phyloP scores from a whole-genome alignment of 2,888 invertebrate genomes.

The Argynnis bischoffii region DNA sequence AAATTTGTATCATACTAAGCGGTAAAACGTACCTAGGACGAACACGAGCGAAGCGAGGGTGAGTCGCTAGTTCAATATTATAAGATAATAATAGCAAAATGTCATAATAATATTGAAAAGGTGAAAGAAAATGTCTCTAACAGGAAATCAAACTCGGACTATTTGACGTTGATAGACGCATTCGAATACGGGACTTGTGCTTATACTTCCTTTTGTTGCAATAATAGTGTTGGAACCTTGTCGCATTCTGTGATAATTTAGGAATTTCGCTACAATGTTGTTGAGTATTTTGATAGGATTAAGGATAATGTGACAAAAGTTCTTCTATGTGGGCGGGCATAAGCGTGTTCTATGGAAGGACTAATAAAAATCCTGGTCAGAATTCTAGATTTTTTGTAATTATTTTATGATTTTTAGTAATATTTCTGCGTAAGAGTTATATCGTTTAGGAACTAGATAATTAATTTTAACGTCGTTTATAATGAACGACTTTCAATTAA shows the following conservation, averaged over 20 bases:
- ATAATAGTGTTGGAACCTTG: conserved; percentile 9
- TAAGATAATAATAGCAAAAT: not conserved
- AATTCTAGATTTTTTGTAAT: too few species aligned
- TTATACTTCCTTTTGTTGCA: conserved; percentile 1
- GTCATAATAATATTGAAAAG: not conserved
- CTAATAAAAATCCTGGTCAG: too few species aligned
- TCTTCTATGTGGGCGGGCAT: not conserved
- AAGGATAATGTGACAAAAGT: conserved; percentile 10
- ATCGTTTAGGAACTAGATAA: too few species aligned
- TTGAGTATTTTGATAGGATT: conserved; percentile 6
- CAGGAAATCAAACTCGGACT: not conserved
- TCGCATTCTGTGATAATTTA: conserved; percentile 7
- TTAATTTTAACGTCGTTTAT: too few species aligned
- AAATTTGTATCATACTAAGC: too few species aligned
- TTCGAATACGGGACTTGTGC: not conserved
- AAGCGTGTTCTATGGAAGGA: too few species aligned
- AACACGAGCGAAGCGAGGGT: too few species aligned
- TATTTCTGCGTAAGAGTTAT: too few species aligned
- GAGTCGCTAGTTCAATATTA: too few species aligned
- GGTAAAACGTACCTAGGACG: too few species aligned
- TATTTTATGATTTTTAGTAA: too few species aligned
- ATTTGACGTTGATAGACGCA: not conserved
- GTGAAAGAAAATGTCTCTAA: not conserved
- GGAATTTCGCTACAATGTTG: conserved; percentile 8
- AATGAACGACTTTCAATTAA: too few species aligned